Evolutionary conservation across 2,888 invertebrate species (phyloP).

Genomic region (Masnerella sp.): DNA sequence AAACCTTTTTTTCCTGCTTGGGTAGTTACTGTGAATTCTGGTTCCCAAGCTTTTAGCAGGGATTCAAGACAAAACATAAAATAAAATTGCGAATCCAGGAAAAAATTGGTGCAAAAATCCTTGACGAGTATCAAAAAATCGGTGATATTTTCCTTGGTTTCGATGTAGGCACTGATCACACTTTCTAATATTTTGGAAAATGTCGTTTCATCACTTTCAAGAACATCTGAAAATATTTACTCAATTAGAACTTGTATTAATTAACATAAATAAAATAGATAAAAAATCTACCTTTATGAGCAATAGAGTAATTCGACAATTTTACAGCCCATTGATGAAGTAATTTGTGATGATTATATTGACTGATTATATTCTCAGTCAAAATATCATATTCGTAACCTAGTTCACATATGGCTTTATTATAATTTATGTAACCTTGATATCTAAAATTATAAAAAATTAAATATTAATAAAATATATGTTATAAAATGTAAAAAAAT

Average conservation of each 20-base stretch:
- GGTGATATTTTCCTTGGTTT: slow-evolving; percentile 57
- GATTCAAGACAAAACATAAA: slow-evolving; percentile 75
- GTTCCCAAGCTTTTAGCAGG: slow-evolving; percentile 77
- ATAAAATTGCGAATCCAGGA: slow-evolving; percentile 74
- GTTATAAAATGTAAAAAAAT: too few species aligned
- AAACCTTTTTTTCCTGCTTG: slow-evolving; percentile 61
- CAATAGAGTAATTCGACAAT: slow-evolving; percentile 70
- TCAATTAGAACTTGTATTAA: too few species aligned
- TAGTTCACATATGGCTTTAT: slow-evolving; percentile 66
- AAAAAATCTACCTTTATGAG: slow-evolving; percentile 68
- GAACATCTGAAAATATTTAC: slow-evolving; percentile 68
- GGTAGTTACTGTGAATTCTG: slow-evolving; percentile 64
- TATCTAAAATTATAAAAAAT: too few species aligned
- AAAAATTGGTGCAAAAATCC: slow-evolving; percentile 78
- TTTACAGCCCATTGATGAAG: slow-evolving; percentile 72
- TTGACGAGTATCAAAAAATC: slow-evolving; percentile 67
- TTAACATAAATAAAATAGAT: too few species aligned
- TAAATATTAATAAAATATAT: too few species aligned
- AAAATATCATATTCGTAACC: slow-evolving; percentile 69
- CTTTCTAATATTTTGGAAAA: slow-evolving; percentile 69
- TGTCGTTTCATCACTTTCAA: slow-evolving; percentile 65
- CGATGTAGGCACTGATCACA: slow-evolving; percentile 63
- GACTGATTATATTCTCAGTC: slow-evolving; percentile 55
- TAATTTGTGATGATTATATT: slow-evolving; percentile 64
- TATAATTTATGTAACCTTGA: slow-evolving; percentile 64